These are phyloP conservation scores for Lota lota DNA, from an alignment of 2,113 vertebrate species.

Conservation along the genomic window DNA sequence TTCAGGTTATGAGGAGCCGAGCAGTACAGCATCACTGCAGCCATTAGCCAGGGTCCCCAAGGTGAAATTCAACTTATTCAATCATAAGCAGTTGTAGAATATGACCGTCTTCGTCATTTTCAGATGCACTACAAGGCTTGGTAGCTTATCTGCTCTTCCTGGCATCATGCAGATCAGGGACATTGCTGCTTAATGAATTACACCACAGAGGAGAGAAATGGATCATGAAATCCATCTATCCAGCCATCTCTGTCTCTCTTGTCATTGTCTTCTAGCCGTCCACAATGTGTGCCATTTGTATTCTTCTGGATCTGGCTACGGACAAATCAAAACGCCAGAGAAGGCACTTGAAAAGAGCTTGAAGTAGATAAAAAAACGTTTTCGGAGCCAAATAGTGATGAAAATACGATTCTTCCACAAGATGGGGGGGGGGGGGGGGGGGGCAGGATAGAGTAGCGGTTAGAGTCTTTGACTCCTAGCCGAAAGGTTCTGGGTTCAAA, in stretches of 20 bases:
- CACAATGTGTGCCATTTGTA: slow-evolving; percentile 22
- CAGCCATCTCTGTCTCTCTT: background rate
- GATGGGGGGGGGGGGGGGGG: no score
- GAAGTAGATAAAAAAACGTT: no score
- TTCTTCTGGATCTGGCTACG: slow-evolving; percentile 15
- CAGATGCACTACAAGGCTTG: slow-evolving; percentile 17
- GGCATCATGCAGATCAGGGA: slow-evolving; percentile 35
- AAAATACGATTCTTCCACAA: no score
- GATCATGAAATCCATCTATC: slow-evolving; percentile 14
- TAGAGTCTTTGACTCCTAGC: no score
- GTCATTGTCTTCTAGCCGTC: slow-evolving; percentile 1
- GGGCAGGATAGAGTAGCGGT: no score
- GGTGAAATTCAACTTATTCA: slow-evolving; percentile 42
- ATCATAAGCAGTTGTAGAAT: slow-evolving; percentile 25
- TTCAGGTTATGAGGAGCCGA: slow-evolving; percentile 42
- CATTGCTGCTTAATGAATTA: slow-evolving; percentile 57
- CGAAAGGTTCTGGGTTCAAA: no score
- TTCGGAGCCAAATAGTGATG: no score
- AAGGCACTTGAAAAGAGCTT: no score
- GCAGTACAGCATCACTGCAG: slow-evolving; percentile 24
- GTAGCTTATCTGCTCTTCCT: slow-evolving; percentile 31
- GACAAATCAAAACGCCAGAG: no score
- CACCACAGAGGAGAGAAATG: slow-evolving; percentile 17
- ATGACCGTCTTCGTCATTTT: background rate
- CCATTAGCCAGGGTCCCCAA: slow-evolving; percentile 27